These are phyloP conservation scores for Nasua narica DNA, from an alignment of 2,797 vertebrate species.

Conservation along the genomic window DNA sequence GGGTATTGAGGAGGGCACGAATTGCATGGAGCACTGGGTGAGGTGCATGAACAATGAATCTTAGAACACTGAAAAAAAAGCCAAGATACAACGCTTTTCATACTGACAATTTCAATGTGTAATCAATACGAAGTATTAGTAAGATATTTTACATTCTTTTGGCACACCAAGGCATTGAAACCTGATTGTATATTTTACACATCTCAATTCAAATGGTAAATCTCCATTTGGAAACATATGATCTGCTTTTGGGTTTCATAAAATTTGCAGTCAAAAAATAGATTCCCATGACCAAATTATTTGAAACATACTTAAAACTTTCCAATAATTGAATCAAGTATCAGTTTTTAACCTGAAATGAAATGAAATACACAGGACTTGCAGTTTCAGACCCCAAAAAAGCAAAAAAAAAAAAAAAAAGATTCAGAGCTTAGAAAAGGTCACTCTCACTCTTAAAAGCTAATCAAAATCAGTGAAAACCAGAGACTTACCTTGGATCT, in stretches of 20 bases:
- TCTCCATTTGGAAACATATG: not conserved
- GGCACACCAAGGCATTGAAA: not conserved
- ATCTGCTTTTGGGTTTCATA: not conserved
- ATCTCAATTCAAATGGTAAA: not conserved
- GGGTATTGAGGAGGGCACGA: too few relatives aligned
- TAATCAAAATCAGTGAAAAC: not conserved
- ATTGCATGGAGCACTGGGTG: too few relatives aligned
- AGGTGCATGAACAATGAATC: too few relatives aligned
- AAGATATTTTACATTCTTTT: not conserved
- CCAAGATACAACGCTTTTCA: not conserved
- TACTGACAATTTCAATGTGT: not conserved
- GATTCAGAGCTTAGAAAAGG: not conserved
- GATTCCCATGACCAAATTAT: not conserved
- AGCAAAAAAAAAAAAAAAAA: not conserved
- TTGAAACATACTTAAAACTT: not conserved
- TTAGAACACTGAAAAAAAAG: not conserved
- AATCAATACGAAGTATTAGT: not conserved
- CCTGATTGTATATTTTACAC: not conserved
- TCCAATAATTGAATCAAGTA: not conserved
- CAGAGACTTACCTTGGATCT: not conserved
- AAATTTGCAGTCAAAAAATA: not conserved
- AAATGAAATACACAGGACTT: not conserved
- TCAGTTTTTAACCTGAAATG: constrained; percentile 15
- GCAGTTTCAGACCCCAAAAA: not conserved
- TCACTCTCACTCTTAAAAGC: not conserved